Evolutionary conservation across 2,113 vertebrate genomes (phyloP).

Genomic region (Acinonyx jubatus): DNA sequence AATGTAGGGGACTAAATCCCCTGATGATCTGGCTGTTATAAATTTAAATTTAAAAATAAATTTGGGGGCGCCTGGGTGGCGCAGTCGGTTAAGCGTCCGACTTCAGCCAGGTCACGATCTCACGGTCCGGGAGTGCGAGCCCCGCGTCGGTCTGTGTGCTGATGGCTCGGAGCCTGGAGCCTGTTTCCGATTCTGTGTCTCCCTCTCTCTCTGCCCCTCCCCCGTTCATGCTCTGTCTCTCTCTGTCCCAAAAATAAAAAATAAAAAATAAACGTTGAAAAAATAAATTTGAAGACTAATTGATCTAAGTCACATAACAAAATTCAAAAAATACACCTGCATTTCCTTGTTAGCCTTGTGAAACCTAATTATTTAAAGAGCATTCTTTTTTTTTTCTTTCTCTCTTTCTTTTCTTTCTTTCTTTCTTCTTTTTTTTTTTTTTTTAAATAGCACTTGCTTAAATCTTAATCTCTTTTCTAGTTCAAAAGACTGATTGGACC

Average conservation of each 20-base stretch:
- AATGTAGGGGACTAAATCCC: not conserved
- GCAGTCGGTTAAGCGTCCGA: no score
- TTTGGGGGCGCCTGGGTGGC: not conserved
- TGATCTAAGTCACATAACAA: not conserved
- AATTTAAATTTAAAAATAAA: constrained; percentile 40
- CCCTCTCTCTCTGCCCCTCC: no score
- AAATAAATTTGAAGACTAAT: constrained; percentile 1
- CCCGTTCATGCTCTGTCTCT: no score
- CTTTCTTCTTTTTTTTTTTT: not conserved
- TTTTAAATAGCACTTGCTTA: constrained; percentile 63
- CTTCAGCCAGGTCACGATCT: no score
- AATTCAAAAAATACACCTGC: not conserved
- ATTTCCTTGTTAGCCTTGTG: constrained; percentile 34
- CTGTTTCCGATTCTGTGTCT: no score
- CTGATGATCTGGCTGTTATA: not conserved
- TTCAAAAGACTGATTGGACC: constrained; percentile 64
- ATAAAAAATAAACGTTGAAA: not conserved
- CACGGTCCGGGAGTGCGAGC: no score
- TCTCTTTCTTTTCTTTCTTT: not conserved
- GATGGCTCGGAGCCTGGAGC: no score
- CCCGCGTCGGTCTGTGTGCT: no score
- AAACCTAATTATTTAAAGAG: constrained; percentile 51
- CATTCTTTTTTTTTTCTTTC: not conserved
- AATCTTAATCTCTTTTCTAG: constrained; percentile 63
- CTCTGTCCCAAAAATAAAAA: no score